Conservation (phyloP, 2,797 vertebrate genomes). For the Lacerta viridis region DNA sequence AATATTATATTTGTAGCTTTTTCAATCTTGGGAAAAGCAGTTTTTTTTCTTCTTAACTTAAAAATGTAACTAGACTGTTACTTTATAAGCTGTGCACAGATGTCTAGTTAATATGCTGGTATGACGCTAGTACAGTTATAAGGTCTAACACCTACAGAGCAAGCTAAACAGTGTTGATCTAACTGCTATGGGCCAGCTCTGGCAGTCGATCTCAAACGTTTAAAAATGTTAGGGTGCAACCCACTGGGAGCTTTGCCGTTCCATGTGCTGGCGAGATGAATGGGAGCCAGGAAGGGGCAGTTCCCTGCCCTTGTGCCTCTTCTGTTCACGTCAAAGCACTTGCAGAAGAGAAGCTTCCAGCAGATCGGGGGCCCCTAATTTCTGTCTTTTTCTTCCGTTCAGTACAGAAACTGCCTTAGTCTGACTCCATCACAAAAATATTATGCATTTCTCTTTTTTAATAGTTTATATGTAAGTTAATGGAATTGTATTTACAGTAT, state of each 20-base stretch:
- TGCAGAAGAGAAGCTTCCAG: neutral
- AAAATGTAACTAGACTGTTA: constrained; percentile 81
- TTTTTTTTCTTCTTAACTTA: constrained; percentile 66
- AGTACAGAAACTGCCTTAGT: constrained; percentile 90
- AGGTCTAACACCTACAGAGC: constrained; percentile 86
- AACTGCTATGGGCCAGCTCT: constrained; percentile 79
- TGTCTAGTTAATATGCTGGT: constrained; percentile 90
- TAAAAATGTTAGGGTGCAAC: neutral
- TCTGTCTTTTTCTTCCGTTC: constrained; percentile 64
- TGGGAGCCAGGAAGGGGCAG: neutral
- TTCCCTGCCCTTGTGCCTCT: constrained; percentile 5
- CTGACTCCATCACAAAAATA: constrained; percentile 98
- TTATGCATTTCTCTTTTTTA: constrained; percentile 89
- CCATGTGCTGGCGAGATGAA: neutral
- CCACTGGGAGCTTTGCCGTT: neutral
- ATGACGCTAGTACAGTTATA: constrained; percentile 86
- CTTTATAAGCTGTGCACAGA: constrained; percentile 84
- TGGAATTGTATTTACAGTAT: constrained; percentile 97
- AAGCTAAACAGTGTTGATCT: constrained; percentile 78
- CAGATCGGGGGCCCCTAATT: neutral
- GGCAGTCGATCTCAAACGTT: constrained; percentile 80
- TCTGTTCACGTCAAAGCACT: constrained; percentile 24
- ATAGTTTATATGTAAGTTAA: constrained; percentile 95
- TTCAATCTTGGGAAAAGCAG: constrained; percentile 81
- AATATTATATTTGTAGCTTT: constrained; percentile 81